These are phyloP conservation scores for Tipula vernalis DNA, from an alignment of 2,888 invertebrate species.

Conservation along the genomic window DNA sequence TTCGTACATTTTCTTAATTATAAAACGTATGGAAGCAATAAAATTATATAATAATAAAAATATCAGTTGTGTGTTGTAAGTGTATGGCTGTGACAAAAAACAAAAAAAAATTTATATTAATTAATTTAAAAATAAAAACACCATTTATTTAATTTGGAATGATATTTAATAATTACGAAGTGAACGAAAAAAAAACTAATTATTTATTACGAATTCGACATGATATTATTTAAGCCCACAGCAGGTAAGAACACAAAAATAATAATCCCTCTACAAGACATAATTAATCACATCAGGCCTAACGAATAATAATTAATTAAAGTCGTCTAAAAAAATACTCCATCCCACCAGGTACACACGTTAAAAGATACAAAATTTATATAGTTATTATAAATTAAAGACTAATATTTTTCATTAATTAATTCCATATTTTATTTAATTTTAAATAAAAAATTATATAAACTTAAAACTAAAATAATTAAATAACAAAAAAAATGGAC, in stretches of 20 bases:
- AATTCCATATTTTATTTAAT: not conserved
- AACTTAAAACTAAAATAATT: not conserved
- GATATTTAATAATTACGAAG: not conserved
- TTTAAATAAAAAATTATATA: not conserved
- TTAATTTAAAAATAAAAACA: not conserved
- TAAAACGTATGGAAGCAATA: not conserved
- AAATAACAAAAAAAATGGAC: not conserved
- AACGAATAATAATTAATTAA: not conserved
- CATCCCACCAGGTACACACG: not conserved
- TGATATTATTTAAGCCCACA: not conserved
- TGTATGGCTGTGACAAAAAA: not conserved
- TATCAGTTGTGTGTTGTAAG: not conserved
- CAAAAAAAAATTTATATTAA: not conserved
- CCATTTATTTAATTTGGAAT: not conserved
- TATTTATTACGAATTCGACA: not conserved
- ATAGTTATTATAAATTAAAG: not conserved
- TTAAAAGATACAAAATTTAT: not conserved
- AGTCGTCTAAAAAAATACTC: not conserved
- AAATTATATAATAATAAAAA: not conserved
- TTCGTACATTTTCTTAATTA: not conserved
- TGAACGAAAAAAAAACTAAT: not conserved
- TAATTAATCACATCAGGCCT: not conserved
- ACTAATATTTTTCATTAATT: not conserved
- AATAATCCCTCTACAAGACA: not conserved
- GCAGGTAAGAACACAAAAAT: not conserved